Evolutionary conservation across 2,888 invertebrate genomes (phyloP).

Genomic region (Trichopoda pennipes): DNA sequence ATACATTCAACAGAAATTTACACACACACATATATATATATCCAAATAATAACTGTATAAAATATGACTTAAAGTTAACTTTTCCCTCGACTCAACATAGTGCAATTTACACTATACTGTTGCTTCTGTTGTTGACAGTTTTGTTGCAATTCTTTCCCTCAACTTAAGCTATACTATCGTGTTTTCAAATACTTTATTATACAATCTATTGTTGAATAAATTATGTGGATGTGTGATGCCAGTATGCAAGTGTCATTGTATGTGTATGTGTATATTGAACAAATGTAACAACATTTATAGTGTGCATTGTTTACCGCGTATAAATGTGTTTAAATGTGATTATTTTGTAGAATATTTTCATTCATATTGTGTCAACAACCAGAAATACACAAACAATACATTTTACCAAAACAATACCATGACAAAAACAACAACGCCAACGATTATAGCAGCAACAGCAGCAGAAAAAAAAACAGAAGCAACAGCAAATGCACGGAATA

Average conservation of each 20-base stretch:
- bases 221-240: neutral
- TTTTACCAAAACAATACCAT: conserved; percentile 47
- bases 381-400: conserved; percentile 42
- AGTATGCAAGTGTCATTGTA: neutral
- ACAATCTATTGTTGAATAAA: conserved; percentile 49
- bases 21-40: neutral
- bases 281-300: conserved; percentile 59
- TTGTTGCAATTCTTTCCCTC: conserved; percentile 20
- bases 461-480: neutral
- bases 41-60: conserved; percentile 24
- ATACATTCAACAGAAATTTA: neutral
- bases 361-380: conserved; percentile 62
- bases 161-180: neutral
- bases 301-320: conserved; percentile 60
- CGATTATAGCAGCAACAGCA: neutral
- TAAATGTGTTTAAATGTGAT: conserved; percentile 65
- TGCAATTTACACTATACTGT: conserved; percentile 44
- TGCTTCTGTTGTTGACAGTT: conserved; percentile 57
- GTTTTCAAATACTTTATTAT: conserved; percentile 32
- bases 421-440: conserved; percentile 33
- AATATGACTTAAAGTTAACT: conserved; percentile 58
- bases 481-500: conserved; percentile 45
- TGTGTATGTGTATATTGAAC: conserved; percentile 46
- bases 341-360: conserved; percentile 68
- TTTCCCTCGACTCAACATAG: conserved; percentile 19